These are phyloP conservation scores for Lophotis ruficrista DNA, from an alignment of 2,113 vertebrate genomes.

Conservation along the genomic window DNA sequence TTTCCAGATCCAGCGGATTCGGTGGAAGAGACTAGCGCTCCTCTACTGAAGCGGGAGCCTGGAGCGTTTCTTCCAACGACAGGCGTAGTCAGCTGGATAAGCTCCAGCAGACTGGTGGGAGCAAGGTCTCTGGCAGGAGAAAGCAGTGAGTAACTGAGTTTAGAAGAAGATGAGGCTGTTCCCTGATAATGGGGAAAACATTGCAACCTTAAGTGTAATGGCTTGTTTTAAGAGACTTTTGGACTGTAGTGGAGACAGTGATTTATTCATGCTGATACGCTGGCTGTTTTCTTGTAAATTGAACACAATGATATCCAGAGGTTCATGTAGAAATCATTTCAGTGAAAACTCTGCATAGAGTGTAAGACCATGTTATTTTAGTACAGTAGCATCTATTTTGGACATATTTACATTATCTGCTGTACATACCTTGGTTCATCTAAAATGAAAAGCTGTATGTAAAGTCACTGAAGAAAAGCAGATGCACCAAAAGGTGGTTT, in stretches of 20 bases:
- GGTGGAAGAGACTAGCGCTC: background rate
- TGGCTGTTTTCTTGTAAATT: background rate
- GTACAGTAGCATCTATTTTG: background rate
- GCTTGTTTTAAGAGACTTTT: background rate
- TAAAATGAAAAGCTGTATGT: background rate
- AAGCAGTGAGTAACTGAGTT: background rate
- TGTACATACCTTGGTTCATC: background rate
- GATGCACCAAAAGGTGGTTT: background rate
- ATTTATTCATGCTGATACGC: background rate
- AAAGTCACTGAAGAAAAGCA: background rate
- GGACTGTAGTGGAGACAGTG: fast-evolving
- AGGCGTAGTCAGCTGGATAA: background rate
- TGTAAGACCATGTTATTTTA: background rate
- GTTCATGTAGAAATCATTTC: fast-evolving
- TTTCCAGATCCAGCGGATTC: background rate
- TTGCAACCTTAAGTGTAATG: background rate
- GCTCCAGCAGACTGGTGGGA: conserved; percentile 6
- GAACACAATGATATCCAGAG: fast-evolving
- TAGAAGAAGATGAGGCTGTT: background rate
- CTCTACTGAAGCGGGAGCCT: background rate
- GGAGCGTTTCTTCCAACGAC: background rate
- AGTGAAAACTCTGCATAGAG: background rate
- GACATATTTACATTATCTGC: background rate
- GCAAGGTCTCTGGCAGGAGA: background rate
- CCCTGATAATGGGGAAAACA: background rate